Conservation (phyloP, 2,888 invertebrate species). For the Callosobruchus maculatus region DNA sequence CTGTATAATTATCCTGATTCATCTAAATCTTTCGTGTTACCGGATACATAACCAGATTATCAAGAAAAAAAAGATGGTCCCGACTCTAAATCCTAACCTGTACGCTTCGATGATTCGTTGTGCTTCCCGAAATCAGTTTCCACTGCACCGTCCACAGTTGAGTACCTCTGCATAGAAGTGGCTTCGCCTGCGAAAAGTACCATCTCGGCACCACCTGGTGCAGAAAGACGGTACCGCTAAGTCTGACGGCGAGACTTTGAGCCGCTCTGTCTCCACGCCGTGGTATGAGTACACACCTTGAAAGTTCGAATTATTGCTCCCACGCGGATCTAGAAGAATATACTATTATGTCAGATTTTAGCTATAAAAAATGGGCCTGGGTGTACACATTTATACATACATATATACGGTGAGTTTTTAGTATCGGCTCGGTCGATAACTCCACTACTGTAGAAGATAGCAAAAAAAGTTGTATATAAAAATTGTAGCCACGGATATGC, state of each 20-base stretch:
- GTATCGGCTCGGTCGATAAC: no score
- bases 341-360: no score
- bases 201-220: constrained; percentile 46
- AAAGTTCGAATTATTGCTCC: constrained; percentile 67
- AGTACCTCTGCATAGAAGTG: constrained; percentile 50
- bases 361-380: no score
- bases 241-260: constrained; percentile 52
- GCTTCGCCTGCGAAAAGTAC: constrained; percentile 64
- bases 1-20: no score
- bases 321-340: constrained; percentile 61
- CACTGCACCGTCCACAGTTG: constrained; percentile 57
- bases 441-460: no score
- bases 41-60: no score
- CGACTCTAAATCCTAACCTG: constrained; percentile 26
- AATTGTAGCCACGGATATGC: no score
- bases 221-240: constrained; percentile 58
- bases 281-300: constrained; percentile 70
- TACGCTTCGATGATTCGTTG: constrained; percentile 45
- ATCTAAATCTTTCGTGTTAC: no score
- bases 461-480: no score
- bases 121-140: constrained; percentile 55
- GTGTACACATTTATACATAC: no score
- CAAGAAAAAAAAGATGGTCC: no score
- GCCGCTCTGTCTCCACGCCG: constrained; percentile 52
- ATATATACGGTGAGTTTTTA: no score